Evolutionary conservation across 1,140 invertebrate genomes (phyloP), one percentile per base, ranked within the genome.

Genomic region (Paraescarpia echinospica): DNA sequence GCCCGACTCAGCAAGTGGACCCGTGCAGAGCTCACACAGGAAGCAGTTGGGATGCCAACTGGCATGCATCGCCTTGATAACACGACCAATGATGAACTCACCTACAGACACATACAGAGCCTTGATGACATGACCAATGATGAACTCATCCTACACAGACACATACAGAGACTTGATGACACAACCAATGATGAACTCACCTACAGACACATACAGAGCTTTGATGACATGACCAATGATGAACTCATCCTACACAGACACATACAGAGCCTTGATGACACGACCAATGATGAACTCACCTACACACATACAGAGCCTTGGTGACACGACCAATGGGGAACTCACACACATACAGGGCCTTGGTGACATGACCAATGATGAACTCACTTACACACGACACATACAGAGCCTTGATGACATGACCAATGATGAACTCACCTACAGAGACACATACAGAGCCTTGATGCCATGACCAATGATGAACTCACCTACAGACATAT

Each of bases 331-430:
- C 59, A 77, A 77, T 77, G 59, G 18, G 5, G 59, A 77, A 77
- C 59, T 77, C 59, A 27, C 59, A 5, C 18, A 77, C 59, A 77
- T 99, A 99, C 98, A 99, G 99, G 1, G 99, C 99, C 96, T 99
- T 99, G 94, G 99, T 99, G 0, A 99, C 99, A 92, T 99, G 97
- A 0, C 96, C 99, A 96, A 99, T 98, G 33, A 99, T 98, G 96
- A 99, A 99, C 95, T 99, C 98, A 89, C 98, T 98, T 99, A 99
- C 99, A 99, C 99, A 95, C 98, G n/a, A 99, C 2, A 98, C 97
- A 95, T 99, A 99, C 98, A 99, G 99, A 1, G 99, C 99, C 96
- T 99, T 99, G 94, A 99, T 99, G 0, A 99, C 99, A 92, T 99
- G 97, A 0, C 96, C 99, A 96, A 99, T 98, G 33, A 99, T 98